Conservation (phyloP, 2,113 vertebrate genomes). For the Tetraodon nigroviridis region DNA sequence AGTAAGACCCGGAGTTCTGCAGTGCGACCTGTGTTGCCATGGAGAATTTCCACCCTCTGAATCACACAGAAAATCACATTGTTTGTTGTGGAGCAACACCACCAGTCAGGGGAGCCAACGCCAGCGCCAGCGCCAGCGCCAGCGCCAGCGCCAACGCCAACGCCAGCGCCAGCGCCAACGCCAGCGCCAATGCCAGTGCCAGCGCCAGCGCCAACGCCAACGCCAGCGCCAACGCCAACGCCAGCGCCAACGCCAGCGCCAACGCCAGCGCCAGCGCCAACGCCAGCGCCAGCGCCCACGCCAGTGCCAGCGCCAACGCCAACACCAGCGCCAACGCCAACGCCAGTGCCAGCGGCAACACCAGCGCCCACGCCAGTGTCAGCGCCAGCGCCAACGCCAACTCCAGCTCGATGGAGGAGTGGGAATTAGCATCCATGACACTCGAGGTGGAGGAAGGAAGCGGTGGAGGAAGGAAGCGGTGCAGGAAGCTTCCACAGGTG, state of each 20-base stretch:
- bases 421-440: background rate
- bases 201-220: background rate
- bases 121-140: background rate
- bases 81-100: background rate
- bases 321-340: background rate
- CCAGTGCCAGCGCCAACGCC: background rate
- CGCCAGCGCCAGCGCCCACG: constrained; percentile 4
- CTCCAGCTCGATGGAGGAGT: constrained; percentile 16
- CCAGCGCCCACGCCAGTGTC: background rate
- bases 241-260: background rate
- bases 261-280: background rate
- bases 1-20: constrained; percentile 97
- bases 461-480: no score
- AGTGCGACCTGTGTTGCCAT: constrained; percentile 98
- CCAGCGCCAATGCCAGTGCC: background rate
- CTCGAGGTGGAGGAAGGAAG: no score
- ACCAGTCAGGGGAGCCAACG: background rate
- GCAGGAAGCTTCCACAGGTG: no score
- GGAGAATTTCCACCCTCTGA: constrained; percentile 95
- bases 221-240: background rate
- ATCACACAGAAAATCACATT: background rate
- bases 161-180: background rate
- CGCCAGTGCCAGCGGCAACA: background rate
- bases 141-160: background rate
- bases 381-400: background rate